These are phyloP conservation scores for Notothenia coriiceps DNA, from an alignment of 2,113 vertebrate genomes.

Conservation along the genomic window DNA sequence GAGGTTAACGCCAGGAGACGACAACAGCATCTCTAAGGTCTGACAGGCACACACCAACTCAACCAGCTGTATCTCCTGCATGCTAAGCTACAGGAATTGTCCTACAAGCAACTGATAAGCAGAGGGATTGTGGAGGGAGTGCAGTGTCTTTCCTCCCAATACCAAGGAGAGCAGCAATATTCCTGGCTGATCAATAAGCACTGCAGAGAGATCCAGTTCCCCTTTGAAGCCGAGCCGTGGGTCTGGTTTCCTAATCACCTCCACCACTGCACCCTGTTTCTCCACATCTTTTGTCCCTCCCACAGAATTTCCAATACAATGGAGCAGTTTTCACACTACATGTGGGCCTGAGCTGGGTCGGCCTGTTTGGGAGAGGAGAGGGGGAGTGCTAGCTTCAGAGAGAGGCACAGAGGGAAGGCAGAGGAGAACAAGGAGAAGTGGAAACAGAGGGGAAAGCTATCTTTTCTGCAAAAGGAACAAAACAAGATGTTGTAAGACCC, in stretches of 20 bases:
- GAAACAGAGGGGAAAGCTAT: slow-evolving; percentile 41
- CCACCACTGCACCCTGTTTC: slow-evolving; percentile 64
- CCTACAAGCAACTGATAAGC: neutral
- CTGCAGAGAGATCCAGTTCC: slow-evolving; percentile 78
- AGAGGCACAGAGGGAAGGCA: slow-evolving; percentile 46
- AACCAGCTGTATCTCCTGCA: neutral
- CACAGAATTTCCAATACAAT: slow-evolving; percentile 80
- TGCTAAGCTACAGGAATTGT: neutral
- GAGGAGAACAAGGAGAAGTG: slow-evolving; percentile 64
- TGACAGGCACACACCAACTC: neutral
- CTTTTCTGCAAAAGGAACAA: slow-evolving; percentile 31
- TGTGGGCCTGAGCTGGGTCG: slow-evolving; percentile 61
- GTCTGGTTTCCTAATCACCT: slow-evolving; percentile 85
- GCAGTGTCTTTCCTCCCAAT: slow-evolving; percentile 39
- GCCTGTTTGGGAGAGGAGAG: slow-evolving; percentile 52
- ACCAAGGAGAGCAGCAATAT: slow-evolving; percentile 67
- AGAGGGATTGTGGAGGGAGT: slow-evolving; percentile 13
- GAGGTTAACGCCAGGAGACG: neutral
- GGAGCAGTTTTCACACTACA: slow-evolving; percentile 73
- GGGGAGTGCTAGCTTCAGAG: slow-evolving; percentile 32
- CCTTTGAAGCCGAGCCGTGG: slow-evolving; percentile 78
- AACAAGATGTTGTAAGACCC: neutral
- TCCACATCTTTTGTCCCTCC: slow-evolving; percentile 65
- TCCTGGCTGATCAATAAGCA: slow-evolving; percentile 80
- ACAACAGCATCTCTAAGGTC: neutral